Conservation (phyloP, 2,113 vertebrate species). For the Antechinus flavipes region DNA sequence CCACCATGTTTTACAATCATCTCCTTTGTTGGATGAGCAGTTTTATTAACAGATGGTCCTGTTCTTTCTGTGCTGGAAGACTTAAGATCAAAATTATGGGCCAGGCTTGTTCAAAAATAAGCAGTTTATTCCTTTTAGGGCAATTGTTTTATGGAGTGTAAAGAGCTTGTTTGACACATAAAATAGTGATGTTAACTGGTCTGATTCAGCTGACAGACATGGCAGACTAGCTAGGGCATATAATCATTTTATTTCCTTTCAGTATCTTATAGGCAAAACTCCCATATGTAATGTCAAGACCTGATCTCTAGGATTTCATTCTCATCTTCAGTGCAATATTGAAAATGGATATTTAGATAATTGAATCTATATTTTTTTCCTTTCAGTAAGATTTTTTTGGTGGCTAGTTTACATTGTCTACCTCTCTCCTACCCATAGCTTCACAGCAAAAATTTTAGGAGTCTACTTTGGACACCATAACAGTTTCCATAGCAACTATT, state of each 20-base stretch:
- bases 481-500: conserved; percentile 68
- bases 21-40: conserved; percentile 31
- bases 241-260: conserved; percentile 3
- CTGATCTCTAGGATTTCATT: neutral
- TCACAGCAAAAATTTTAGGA: conserved; percentile 59
- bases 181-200: neutral
- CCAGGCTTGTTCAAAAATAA: conserved; percentile 32
- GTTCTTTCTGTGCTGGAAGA: neutral
- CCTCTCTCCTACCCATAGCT: conserved; percentile 43
- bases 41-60: conserved; percentile 51
- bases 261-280: neutral
- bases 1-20: conserved; percentile 54
- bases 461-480: conserved; percentile 50
- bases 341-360: conserved; percentile 35
- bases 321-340: neutral
- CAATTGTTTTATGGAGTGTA: conserved; percentile 3
- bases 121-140: conserved; percentile 17
- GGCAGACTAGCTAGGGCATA: conserved; percentile 20
- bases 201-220: neutral
- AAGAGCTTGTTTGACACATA: conserved; percentile 2
- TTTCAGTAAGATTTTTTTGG: conserved; percentile 17
- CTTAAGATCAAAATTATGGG: neutral
- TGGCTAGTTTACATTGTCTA: conserved; percentile 28
- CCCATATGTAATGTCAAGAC: neutral
- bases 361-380: conserved; percentile 49